Base-by-base conservation (phyloP, 2,888 invertebrate genomes). In the Arctia plantaginis region DNA sequence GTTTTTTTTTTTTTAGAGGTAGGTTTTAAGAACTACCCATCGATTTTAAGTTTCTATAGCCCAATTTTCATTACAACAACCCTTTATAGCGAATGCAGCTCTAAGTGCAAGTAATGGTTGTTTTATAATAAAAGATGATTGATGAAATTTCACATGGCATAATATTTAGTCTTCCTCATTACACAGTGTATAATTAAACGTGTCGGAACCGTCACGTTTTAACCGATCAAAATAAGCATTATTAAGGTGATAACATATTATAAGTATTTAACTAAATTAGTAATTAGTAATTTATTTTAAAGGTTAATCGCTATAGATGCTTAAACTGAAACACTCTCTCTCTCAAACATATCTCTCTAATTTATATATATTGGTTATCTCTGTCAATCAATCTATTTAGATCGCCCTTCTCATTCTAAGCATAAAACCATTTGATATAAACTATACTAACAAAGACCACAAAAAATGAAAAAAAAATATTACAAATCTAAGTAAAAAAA, bases 141-240 rank as follows among this genome's bases (percentile, higher is more conserved):
- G 55, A 27, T 27, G 27, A 59, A 59, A 59, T 27, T 30, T 59
- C 0, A 69, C 55, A 30, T 35, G 55, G n/a, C 18, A 23, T 13
- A 23, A 15, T 15, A 35, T 27, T 68, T 20, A 30, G 12, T 55
- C 35, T 18, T 20, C 39, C 10, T n/a, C 55, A 23, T 69, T 39
- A 35, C 55, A 20, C 55, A 55, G 35, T 6, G n/a, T 39, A n/a
- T 55, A 55, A 69, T 69, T 69, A 35, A 35, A 39, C 0, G 13
- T 69, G 69, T 69, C 35, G 8, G 39, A 33, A 13, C n/a, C n/a
- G 55, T 69, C 69, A 69, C 55, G 55, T 35, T 55, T 69, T n/a
- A 69, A 15, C 8, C 39, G n/a, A 27, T n/a, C 23, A 55, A 55
- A n/a, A 47, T n/a, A 47, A 35, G 33, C 35, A 69, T 69, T 4